phyloP scores from a whole-genome alignment of 2,113 vertebrate species.

The Pteropus alecto region DNA sequence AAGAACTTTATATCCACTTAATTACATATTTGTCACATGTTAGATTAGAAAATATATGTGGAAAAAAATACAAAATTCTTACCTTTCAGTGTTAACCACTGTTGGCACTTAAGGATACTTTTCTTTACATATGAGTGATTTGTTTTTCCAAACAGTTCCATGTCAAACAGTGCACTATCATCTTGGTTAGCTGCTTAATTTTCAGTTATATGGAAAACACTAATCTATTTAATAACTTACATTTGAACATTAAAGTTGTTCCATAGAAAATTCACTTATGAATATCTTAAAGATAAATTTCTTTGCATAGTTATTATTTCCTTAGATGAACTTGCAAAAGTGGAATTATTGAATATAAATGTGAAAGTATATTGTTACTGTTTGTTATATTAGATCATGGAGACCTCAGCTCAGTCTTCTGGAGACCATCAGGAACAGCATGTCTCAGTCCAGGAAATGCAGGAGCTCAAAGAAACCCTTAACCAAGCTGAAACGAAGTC shows the following conservation, averaged over 20 bases:
- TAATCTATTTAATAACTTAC: background rate
- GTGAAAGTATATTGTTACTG: background rate
- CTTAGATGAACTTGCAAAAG: background rate
- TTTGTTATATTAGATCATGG: constrained; percentile 84
- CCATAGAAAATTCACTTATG: background rate
- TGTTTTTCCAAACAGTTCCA: background rate
- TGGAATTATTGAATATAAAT: background rate
- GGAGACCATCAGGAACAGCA: constrained; percentile 90
- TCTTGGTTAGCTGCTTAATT: background rate
- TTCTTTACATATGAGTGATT: background rate
- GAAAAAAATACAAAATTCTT: background rate
- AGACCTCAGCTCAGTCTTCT: constrained; percentile 86
- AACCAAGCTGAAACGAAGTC: constrained; percentile 88
- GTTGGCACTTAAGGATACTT: background rate
- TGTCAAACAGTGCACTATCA: background rate
- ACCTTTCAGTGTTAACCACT: background rate
- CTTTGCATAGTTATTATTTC: background rate
- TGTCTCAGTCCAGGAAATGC: constrained; percentile 90
- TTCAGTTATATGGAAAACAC: background rate
- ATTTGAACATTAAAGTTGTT: background rate
- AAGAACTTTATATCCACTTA: background rate
- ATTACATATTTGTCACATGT: background rate
- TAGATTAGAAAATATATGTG: background rate
- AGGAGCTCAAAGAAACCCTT: constrained; percentile 89
- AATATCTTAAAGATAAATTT: background rate